Evolutionary conservation across 2,888 invertebrate genomes (phyloP), one percentile per base, ranked within the genome.

Genomic region (Doris montereyensis): DNA sequence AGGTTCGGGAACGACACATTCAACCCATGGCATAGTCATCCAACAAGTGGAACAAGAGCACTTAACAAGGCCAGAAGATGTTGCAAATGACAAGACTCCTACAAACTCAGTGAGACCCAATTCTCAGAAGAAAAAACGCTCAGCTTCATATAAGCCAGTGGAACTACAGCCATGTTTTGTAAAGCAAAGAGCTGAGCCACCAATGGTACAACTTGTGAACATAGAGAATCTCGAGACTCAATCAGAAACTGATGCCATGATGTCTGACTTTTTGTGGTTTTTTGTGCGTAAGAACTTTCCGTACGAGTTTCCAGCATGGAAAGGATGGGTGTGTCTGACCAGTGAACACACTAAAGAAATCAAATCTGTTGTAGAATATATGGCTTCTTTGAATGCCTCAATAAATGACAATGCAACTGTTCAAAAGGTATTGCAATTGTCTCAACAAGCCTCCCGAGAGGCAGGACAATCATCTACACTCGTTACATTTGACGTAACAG

Each of bases 401-500:
- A 79, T 82, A 10, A 84, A 77, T 58, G 81, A 83, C 30, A 81
- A 71, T 60, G 24, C 82, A 21, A 84, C 83, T 5, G 82, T 84
- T 0, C 78, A 83, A 26, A 67, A 83, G 26, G 58, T 83, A 2
- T 28, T 83, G 5, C 73, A 83, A 67, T 26, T 71, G 1, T 84
- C 83, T 24, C 41, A 75, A 2, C 41, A 3, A 24, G 83, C 76
- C 24, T 60, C 75, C 24, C n/a, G 60, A 35, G 78, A 52, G 52
- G 81, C 77, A 13, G 81, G 79, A 2, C 82, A 83, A 34, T n/a
- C 70, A 4, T 81, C 81, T 52, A 78, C 82, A 1, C 68, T 83
- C 62, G 79, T 83, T 0, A 83, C 83, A 10, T 84, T 83, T 76
- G 80, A 84, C 57, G 21, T 83, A n/a, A 81, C 82, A 8, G 81